Percentiles rank a stretch among this genome's conserved stretches.
Evolutionary conservation across 2,888 invertebrate species (phyloP).

Genomic region (Sminthurinus aureus): DNA sequence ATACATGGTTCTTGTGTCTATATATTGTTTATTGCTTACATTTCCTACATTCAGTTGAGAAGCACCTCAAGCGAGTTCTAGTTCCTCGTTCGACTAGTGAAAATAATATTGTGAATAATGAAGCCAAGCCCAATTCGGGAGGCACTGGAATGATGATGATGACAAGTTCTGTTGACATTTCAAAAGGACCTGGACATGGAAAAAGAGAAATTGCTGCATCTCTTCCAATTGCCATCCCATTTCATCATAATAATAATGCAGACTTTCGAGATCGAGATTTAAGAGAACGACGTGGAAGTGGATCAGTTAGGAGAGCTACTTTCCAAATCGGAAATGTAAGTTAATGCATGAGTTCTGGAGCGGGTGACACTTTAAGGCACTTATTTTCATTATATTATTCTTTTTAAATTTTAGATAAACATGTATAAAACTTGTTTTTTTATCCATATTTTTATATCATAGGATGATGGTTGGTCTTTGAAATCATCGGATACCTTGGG

Average conservation of each 20-base stretch:
- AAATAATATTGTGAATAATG: neutral
- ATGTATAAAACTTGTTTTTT: neutral
- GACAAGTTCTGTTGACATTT: neutral
- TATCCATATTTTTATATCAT: too few relatives aligned
- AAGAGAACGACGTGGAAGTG: slow-evolving; percentile 43
- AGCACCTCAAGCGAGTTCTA: slow-evolving; percentile 66
- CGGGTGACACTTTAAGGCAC: too few relatives aligned
- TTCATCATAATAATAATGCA: slow-evolving; percentile 29
- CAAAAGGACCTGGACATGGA: neutral
- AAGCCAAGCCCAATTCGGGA: neutral
- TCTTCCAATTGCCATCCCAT: slow-evolving; percentile 52
- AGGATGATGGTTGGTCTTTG: slow-evolving; percentile 53
- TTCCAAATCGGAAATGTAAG: slow-evolving; percentile 32
- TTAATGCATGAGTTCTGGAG: too few relatives aligned
- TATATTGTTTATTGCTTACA: too few relatives aligned
- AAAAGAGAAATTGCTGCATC: slow-evolving; percentile 47
- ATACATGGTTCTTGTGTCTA: too few relatives aligned
- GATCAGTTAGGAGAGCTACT: slow-evolving; percentile 43
- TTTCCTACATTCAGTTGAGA: neutral
- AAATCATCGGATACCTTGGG: slow-evolving; percentile 45
- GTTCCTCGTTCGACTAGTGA: slow-evolving; percentile 26
- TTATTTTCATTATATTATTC: too few relatives aligned
- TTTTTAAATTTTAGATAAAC: neutral
- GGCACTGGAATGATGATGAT: neutral
- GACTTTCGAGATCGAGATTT: slow-evolving; percentile 30